Evolutionary conservation across 23 tunicate species (phyloP).

Genomic region (Diplosoma virens): DNA sequence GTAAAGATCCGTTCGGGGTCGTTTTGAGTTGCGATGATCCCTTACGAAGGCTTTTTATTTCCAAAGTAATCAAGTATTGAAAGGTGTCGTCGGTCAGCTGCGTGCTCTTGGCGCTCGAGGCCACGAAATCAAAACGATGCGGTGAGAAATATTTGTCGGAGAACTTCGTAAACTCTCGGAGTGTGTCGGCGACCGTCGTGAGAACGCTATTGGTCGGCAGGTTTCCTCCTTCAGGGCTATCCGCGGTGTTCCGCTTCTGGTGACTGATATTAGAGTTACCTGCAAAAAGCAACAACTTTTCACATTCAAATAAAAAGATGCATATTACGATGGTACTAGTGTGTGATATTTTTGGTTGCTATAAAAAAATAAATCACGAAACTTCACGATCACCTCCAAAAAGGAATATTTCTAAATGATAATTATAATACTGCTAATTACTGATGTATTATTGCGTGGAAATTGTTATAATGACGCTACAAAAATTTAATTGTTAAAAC

Average conservation of each 20-base stretch:
- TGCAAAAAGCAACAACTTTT: no score
- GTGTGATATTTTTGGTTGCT: no score
- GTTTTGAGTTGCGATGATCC: background rate
- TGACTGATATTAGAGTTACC: no score
- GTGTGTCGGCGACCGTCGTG: conserved; percentile 46
- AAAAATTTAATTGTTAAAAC: no score
- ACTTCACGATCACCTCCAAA: no score
- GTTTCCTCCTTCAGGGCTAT: background rate
- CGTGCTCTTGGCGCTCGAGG: background rate
- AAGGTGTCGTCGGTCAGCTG: background rate
- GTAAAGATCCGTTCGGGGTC: background rate
- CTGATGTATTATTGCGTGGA: no score
- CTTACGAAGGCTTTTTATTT: conserved; percentile 17
- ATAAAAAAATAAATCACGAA: no score
- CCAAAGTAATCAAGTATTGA: conserved; percentile 36
- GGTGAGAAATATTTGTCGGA: background rate
- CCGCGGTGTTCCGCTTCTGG: conserved; percentile 20
- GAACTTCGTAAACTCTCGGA: conserved; percentile 22
- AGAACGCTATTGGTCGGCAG: conserved; percentile 45
- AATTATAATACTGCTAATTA: no score
- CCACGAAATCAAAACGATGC: background rate
- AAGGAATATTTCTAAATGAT: no score
- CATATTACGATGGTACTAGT: no score
- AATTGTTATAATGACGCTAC: no score
- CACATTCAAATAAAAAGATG: no score